A percentile compares a stretch with the other conserved stretches of the same genome.
These are phyloP conservation scores for Drosophila emarginata DNA, from an alignment of 2,888 invertebrate species.

Conservation along the genomic window DNA sequence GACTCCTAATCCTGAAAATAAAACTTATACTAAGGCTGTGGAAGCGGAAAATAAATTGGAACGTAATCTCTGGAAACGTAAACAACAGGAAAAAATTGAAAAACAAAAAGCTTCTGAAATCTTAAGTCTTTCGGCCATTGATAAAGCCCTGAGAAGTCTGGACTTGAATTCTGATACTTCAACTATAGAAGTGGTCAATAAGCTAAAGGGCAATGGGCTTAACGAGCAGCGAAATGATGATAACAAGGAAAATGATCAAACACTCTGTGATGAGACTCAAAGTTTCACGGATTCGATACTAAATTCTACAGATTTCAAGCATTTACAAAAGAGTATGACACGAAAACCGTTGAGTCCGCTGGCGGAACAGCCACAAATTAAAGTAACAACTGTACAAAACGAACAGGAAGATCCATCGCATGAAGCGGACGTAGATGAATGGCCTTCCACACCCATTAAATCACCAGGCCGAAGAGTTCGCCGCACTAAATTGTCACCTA, in stretches of 20 bases:
- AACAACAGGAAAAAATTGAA: constrained; percentile 67
- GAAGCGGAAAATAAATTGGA: constrained; percentile 38
- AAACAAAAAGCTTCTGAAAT: constrained; percentile 69
- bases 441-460: constrained; percentile 74
- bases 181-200: constrained; percentile 63
- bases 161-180: constrained; percentile 74
- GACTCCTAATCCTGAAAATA: constrained; percentile 76
- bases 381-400: constrained; percentile 40
- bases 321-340: constrained; percentile 58
- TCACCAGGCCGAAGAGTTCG: constrained; percentile 63
- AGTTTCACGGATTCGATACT: constrained; percentile 80
- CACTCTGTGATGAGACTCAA: constrained; percentile 70
- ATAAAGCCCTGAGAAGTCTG: constrained; percentile 76
- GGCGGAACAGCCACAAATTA: constrained; percentile 55
- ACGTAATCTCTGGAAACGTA: constrained; percentile 53
- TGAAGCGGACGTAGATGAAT: constrained; percentile 79
- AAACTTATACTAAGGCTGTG: constrained; percentile 74
- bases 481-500: constrained; percentile 66
- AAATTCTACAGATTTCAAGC: constrained; percentile 72
- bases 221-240: constrained; percentile 33
- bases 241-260: constrained; percentile 46
- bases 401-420: constrained; percentile 49
- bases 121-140: constrained; percentile 79
- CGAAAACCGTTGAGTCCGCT: constrained; percentile 78
- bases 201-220: constrained; percentile 43